phyloP scores from a whole-genome alignment of 1,140 invertebrate species.

The Hycleus cichorii region DNA sequence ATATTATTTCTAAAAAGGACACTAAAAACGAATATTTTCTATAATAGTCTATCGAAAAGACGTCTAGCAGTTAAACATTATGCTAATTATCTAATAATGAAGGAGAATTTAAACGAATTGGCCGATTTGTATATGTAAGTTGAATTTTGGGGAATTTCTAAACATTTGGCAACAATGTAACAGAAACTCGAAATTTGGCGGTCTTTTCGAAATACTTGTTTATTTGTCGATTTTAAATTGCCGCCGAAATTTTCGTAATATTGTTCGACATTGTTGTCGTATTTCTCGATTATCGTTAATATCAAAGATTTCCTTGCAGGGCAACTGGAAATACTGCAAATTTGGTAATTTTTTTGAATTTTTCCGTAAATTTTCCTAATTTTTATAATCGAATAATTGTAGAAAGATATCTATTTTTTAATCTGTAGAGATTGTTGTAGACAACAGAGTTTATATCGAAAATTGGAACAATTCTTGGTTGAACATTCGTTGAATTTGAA shows the following conservation, averaged over 20 bases:
- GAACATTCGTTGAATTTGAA: slow-evolving; percentile 22
- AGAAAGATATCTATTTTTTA: slow-evolving; percentile 31
- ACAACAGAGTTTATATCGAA: slow-evolving; percentile 19
- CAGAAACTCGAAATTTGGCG: no score
- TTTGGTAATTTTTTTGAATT: slow-evolving; percentile 14
- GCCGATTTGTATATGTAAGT: slow-evolving; percentile 28
- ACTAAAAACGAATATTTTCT: slow-evolving; percentile 27
- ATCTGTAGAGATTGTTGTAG: slow-evolving; percentile 16
- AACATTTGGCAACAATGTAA: no score
- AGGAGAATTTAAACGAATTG: slow-evolving; percentile 24
- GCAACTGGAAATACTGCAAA: slow-evolving; percentile 25
- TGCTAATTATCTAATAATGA: slow-evolving; percentile 28
- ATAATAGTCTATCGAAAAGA: slow-evolving; percentile 25
- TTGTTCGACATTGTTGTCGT: no score
- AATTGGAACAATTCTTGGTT: slow-evolving; percentile 24
- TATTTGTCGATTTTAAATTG: no score
- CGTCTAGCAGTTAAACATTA: slow-evolving; percentile 31
- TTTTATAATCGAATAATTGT: not conserved
- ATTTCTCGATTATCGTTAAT: no score
- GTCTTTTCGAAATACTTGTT: no score
- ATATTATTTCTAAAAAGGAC: slow-evolving; percentile 28
- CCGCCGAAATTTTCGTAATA: no score
- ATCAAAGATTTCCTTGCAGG: slow-evolving; percentile 9
- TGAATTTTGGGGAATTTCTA: no score
- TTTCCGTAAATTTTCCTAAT: no score